phyloP scores from a whole-genome alignment of 2,113 vertebrate species.

The Salvelinus namaycush region DNA sequence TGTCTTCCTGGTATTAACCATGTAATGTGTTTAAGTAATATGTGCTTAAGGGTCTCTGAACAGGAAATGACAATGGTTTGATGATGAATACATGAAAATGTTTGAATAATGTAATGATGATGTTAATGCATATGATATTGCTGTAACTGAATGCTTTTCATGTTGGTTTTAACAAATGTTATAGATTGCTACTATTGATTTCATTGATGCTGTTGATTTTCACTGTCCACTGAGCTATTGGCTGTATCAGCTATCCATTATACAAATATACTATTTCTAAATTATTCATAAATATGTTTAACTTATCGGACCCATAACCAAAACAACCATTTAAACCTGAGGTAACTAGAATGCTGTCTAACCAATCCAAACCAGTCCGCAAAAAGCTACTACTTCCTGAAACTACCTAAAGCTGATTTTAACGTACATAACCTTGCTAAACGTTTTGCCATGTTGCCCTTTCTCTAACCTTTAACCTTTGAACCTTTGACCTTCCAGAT shows the following conservation, averaged over 20 bases:
- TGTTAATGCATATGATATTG: constrained; percentile 28
- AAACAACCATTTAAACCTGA: constrained; percentile 64
- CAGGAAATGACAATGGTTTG: constrained; percentile 46
- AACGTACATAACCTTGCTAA: constrained; percentile 77
- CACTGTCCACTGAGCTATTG: constrained; percentile 38
- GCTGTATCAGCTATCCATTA: constrained; percentile 32
- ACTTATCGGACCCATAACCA: constrained; percentile 55
- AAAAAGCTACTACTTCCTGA: constrained; percentile 61
- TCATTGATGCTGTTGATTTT: constrained; percentile 47
- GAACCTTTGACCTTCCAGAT: constrained; percentile 84
- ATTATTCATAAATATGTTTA: constrained; percentile 77
- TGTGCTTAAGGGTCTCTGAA: constrained; percentile 37
- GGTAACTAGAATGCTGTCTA: constrained; percentile 72
- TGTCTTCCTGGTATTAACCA: constrained; percentile 69
- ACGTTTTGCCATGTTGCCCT: constrained; percentile 73
- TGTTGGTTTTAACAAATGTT: constrained; percentile 8
- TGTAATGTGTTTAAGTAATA: constrained; percentile 47
- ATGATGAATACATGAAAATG: constrained; percentile 30
- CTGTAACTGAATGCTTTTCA: constrained; percentile 36
- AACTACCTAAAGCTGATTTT: constrained; percentile 66
- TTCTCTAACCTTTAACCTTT: constrained; percentile 82
- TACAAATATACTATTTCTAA: constrained; percentile 61
- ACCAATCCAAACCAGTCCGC: constrained; percentile 64
- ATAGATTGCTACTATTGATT: background rate
- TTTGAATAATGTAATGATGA: constrained; percentile 26